Evolutionary conservation across 2,113 vertebrate genomes (phyloP).

Genomic region (Plecotus auritus): DNA sequence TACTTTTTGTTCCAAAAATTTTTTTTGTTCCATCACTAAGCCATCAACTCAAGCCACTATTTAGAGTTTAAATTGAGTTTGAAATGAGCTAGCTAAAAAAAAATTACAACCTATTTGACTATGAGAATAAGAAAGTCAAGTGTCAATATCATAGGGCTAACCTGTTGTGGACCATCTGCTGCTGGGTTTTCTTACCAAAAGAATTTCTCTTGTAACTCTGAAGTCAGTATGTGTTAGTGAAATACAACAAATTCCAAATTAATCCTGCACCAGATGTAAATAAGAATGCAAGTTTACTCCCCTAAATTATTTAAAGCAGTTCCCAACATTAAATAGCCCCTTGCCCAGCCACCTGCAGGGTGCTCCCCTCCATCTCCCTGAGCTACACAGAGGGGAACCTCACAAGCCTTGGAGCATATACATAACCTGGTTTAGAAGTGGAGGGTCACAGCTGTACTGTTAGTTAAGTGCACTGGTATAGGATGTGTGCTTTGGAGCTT

Average conservation of each 20-base stretch:
- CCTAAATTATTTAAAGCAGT: constrained; percentile 44
- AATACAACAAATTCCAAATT: constrained; percentile 44
- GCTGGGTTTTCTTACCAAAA: constrained; percentile 42
- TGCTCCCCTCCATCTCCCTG: neutral
- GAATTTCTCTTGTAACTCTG: constrained; percentile 42
- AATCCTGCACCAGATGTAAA: constrained; percentile 51
- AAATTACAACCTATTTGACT: constrained; percentile 33
- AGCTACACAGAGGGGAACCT: neutral
- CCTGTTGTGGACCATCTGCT: neutral
- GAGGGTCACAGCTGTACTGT: neutral
- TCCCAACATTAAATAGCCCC: neutral
- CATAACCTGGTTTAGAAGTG: neutral
- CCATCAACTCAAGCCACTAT: neutral
- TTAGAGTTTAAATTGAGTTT: constrained; percentile 28
- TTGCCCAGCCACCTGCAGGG: neutral
- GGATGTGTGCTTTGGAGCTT: neutral
- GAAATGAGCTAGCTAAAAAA: constrained; percentile 38
- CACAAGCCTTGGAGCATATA: neutral
- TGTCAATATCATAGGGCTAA: neutral
- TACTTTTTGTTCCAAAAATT: neutral
- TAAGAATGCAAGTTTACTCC: constrained; percentile 54
- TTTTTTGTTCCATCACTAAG: neutral
- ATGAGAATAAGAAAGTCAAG: constrained; percentile 3
- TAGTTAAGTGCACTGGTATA: neutral
- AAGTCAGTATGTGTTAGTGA: constrained; percentile 22